phyloP scores from a whole-genome alignment of 2,888 invertebrate species.

The Labia minor region DNA sequence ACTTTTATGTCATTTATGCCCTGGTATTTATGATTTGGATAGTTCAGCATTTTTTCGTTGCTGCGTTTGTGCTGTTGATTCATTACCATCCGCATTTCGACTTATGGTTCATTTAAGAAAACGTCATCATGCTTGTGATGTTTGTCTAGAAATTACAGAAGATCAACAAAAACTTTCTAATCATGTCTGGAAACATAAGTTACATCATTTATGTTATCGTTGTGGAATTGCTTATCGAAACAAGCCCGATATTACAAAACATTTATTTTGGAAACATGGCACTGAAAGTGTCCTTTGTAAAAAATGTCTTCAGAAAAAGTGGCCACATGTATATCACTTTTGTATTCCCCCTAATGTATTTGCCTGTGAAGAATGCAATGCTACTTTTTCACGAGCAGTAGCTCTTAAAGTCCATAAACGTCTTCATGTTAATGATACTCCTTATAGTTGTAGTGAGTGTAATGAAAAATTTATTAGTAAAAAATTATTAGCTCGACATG shows the following conservation, averaged over 20 bases:
- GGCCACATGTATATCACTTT: constrained; percentile 87
- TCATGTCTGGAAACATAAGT: constrained; percentile 84
- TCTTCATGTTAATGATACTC: constrained; percentile 57
- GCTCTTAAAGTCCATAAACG: constrained; percentile 75
- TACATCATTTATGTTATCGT: constrained; percentile 75
- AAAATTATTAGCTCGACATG: constrained; percentile 63
- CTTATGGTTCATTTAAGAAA: constrained; percentile 80
- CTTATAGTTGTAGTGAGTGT: constrained; percentile 65
- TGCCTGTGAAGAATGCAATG: constrained; percentile 68
- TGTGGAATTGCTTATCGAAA: constrained; percentile 81
- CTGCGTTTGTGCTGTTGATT: constrained; percentile 65
- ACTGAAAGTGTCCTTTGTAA: constrained; percentile 79
- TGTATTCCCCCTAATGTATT: constrained; percentile 71
- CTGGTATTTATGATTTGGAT: constrained; percentile 54
- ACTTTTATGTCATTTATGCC: constrained; percentile 74
- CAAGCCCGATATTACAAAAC: constrained; percentile 78
- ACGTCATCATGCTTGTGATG: constrained; percentile 75
- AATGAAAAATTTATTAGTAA: constrained; percentile 69
- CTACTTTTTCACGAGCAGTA: constrained; percentile 63
- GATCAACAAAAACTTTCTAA: constrained; percentile 70
- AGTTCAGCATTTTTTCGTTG: constrained; percentile 64
- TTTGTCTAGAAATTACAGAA: constrained; percentile 70
- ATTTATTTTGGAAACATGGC: constrained; percentile 86
- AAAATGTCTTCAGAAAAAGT: constrained; percentile 76
- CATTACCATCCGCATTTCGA: constrained; percentile 75